Evolutionary conservation across 2,888 invertebrate genomes (phyloP).

Genomic region (Drosophila nigricruria): DNA sequence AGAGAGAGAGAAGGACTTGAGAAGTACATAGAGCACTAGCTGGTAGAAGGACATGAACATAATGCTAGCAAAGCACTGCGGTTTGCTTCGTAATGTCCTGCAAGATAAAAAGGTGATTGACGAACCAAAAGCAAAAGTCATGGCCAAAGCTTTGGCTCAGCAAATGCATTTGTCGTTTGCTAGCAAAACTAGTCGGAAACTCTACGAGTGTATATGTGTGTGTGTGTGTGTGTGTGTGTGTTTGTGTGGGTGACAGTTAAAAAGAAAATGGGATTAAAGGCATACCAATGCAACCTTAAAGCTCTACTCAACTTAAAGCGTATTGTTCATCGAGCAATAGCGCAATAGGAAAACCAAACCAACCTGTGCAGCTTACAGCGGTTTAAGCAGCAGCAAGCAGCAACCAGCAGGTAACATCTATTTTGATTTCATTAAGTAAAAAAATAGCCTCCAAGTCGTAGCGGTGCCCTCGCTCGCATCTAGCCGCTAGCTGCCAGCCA

Average conservation of each 20-base stretch:
- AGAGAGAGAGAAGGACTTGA: background rate
- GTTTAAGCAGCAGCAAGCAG: constrained; percentile 14
- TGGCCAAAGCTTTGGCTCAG: constrained; percentile 69
- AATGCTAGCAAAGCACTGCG: constrained; percentile 54
- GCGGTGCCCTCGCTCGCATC: constrained; percentile 7
- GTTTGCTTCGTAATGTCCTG: constrained; percentile 72
- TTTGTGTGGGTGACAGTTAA: background rate
- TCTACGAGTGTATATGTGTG: background rate
- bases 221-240: background rate
- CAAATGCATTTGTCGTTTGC: constrained; percentile 70
- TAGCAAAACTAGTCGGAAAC: constrained; percentile 22
- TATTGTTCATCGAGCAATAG: background rate
- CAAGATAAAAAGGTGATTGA: constrained; percentile 79
- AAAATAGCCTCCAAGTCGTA: constrained; percentile 66
- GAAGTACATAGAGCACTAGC: constrained; percentile 14
- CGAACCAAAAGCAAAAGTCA: constrained; percentile 79
- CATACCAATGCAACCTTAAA: constrained; percentile 35
- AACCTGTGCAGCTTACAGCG: constrained; percentile 34
- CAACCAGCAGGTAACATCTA: constrained; percentile 57
- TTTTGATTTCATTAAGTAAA: constrained; percentile 79
- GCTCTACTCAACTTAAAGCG: constrained; percentile 4
- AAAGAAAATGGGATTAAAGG: constrained; percentile 19
- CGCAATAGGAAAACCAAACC: background rate
- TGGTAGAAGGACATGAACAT: constrained; percentile 57
- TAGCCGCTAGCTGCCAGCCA: constrained; percentile 21